Conservation (phyloP, 1,140 invertebrate species). For the Nymphalis io region DNA sequence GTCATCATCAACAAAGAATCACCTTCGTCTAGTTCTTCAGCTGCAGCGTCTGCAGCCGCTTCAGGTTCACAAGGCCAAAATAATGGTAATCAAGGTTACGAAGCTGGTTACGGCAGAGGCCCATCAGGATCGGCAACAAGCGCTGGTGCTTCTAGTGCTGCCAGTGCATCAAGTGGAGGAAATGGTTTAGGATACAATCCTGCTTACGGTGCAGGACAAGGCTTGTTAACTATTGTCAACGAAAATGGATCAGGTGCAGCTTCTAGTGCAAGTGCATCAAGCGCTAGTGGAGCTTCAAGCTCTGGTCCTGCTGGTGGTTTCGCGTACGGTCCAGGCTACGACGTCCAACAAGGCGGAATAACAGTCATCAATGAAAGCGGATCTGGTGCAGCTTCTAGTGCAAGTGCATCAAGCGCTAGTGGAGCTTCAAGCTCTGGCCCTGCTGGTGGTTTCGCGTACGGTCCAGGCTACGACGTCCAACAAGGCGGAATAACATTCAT, state of each 20-base stretch:
- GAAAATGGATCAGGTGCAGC: background rate
- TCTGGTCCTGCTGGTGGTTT: no score
- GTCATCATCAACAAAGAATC: slow-evolving; percentile 15
- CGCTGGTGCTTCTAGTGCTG: background rate
- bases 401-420: background rate
- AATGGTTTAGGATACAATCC: background rate
- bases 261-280: background rate
- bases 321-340: no score
- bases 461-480: background rate
- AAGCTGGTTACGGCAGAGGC: background rate
- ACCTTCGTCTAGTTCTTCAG: background rate
- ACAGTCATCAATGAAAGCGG: background rate
- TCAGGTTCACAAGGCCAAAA: slow-evolving; percentile 10
- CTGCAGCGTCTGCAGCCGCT: background rate
- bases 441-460: no score
- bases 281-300: no score
- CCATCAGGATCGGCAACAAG: background rate
- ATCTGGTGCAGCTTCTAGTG: background rate
- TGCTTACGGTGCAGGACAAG: background rate
- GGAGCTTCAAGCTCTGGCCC: background rate
- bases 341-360: background rate
- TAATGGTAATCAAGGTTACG: background rate
- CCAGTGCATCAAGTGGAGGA: background rate
- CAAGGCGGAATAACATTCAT: background rate
- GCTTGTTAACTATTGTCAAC: background rate